Evolutionary conservation across 2,888 invertebrate genomes (phyloP).

Genomic region (Drosophila atripex): DNA sequence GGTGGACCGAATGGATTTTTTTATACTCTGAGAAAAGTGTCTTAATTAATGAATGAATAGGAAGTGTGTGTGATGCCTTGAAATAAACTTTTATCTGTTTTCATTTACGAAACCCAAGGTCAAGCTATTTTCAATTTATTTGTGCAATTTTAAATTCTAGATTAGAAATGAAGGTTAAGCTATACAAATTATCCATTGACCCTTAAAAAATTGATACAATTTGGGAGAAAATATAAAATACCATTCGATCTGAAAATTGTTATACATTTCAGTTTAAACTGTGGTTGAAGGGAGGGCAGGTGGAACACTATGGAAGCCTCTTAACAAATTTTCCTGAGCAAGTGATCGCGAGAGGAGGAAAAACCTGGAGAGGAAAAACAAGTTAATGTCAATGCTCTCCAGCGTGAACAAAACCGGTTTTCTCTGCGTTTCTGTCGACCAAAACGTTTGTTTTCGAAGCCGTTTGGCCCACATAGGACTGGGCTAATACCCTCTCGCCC

Average conservation of each 20-base stretch:
- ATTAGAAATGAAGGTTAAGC: background rate
- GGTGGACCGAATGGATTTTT: slow-evolving; percentile 11
- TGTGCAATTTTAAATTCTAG: background rate
- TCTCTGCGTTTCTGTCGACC: slow-evolving; percentile 12
- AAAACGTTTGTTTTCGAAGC: slow-evolving; percentile 10
- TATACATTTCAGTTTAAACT: background rate
- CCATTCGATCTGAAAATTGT: too few species aligned
- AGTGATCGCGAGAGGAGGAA: slow-evolving; percentile 7
- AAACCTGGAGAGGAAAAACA: slow-evolving; percentile 16
- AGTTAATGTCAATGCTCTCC: slow-evolving; percentile 30
- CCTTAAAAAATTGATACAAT: too few species aligned
- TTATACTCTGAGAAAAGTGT: background rate
- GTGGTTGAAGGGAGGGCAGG: slow-evolving; percentile 17
- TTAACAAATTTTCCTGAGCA: slow-evolving; percentile 40
- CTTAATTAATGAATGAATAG: background rate
- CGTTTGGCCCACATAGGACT: slow-evolving; percentile 35
- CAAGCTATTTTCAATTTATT: background rate
- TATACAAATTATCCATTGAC: background rate
- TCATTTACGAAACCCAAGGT: slow-evolving; percentile 1
- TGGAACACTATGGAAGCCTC: slow-evolving; percentile 18
- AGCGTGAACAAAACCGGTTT: slow-evolving; percentile 53
- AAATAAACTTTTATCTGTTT: background rate
- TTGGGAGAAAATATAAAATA: too few species aligned
- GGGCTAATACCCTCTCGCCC: slow-evolving; percentile 16
- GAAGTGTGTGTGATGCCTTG: background rate